Evolutionary conservation across 2,888 invertebrate species (phyloP).

Genomic region (Quadroppia sp.): DNA sequence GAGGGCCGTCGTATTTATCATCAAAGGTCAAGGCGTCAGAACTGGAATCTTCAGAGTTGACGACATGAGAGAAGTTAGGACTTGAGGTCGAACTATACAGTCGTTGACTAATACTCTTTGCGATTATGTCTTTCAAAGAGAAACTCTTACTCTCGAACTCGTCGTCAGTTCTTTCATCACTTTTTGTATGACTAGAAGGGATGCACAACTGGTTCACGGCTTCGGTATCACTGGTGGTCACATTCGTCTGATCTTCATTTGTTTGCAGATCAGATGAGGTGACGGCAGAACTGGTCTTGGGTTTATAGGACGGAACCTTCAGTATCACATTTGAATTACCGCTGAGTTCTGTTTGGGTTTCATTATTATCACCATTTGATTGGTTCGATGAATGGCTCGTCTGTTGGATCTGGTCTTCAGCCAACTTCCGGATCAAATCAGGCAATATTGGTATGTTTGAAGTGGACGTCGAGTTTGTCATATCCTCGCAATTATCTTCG

Average conservation of each 20-base stretch:
- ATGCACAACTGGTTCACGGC: slow-evolving; percentile 48
- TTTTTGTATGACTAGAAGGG: slow-evolving; percentile 48
- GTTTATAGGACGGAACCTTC: slow-evolving; percentile 88
- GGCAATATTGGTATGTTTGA: slow-evolving; percentile 51
- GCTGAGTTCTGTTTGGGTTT: slow-evolving; percentile 54
- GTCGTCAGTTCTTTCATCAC: slow-evolving; percentile 29
- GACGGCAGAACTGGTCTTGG: slow-evolving; percentile 52
- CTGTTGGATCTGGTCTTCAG: slow-evolving; percentile 52
- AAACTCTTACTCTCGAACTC: slow-evolving; percentile 51
- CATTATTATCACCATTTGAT: slow-evolving; percentile 42
- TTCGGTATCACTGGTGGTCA: slow-evolving; percentile 47
- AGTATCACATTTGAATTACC: slow-evolving; percentile 66
- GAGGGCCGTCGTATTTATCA: neutral
- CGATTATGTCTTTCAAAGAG: slow-evolving; percentile 78
- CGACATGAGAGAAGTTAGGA: neutral
- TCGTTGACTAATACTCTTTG: slow-evolving; percentile 84
- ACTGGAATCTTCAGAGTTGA: slow-evolving; percentile 39
- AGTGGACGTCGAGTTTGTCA: slow-evolving; percentile 42
- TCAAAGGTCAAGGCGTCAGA: slow-evolving; percentile 41
- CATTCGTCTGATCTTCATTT: slow-evolving; percentile 5
- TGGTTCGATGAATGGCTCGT: slow-evolving; percentile 1
- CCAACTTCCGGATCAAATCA: slow-evolving; percentile 53
- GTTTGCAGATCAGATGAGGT: neutral
- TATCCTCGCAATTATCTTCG: slow-evolving; percentile 40
- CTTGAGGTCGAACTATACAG: slow-evolving; percentile 45